Conservation (phyloP, 92 coral and sea anemone genomes). For the Porites lobata region DNA sequence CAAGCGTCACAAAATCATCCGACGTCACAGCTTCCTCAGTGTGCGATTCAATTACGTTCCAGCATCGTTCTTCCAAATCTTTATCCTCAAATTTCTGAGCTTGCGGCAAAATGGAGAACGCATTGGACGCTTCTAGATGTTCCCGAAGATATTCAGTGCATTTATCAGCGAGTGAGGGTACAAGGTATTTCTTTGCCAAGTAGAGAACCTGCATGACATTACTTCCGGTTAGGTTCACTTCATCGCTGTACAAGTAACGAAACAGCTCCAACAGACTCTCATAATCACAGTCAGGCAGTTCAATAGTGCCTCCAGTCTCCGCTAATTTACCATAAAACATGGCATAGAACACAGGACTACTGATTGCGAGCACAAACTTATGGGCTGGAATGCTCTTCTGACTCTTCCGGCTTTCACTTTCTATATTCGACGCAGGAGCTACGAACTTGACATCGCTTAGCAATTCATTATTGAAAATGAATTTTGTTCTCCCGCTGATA, state of each 20-base stretch:
- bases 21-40: no score
- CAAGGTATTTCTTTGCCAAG: slow-evolving; percentile 69
- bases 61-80: slow-evolving; percentile 32
- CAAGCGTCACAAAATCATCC: no score
- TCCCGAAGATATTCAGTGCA: slow-evolving; percentile 53
- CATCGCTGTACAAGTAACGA: slow-evolving; percentile 3
- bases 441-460: slow-evolving; percentile 72
- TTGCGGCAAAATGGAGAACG: slow-evolving; percentile 46
- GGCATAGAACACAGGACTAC: no score
- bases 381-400: no score
- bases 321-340: no score
- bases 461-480: slow-evolving; percentile 71
- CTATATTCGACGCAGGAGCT: slow-evolving; percentile 27
- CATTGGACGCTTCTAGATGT: slow-evolving; percentile 53
- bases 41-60: no score
- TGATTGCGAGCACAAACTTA: no score
- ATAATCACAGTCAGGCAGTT: no score
- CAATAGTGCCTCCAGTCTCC: no score
- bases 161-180: slow-evolving; percentile 47
- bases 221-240: slow-evolving; percentile 36
- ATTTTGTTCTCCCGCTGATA: slow-evolving; percentile 71
- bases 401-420: background rate
- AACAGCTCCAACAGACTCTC: no score
- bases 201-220: slow-evolving; percentile 34
- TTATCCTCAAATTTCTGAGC: slow-evolving; percentile 35